Evolutionary conservation across 2,113 vertebrate genomes (phyloP), one percentile per base, ranked within the genome.

Genomic region (Miniopterus natalensis): DNA sequence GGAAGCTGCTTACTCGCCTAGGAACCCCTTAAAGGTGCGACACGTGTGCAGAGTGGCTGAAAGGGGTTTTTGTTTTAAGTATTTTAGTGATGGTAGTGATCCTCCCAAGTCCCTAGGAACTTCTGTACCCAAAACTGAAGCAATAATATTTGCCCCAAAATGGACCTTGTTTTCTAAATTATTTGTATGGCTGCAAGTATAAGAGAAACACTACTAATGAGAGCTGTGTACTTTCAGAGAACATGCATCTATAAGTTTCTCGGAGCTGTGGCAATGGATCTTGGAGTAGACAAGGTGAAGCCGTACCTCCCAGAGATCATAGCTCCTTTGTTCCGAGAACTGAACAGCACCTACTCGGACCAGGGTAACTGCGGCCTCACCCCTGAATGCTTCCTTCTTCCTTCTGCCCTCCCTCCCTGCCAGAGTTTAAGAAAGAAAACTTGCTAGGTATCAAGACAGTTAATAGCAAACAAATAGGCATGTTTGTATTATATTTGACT

Each of bases 161-260:
- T 17, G 66, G 61, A 71, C 74, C 31, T 29, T 17, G n/a, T 92
- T 85, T 95, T 86, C 70, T 59, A 23, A n/a, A 73, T 65, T 61
- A 63, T 73, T 77, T 61, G 42, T 31, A 3, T 68, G 84, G 25
- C 45, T 65, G 4, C 23, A 27, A 71, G 51, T 77, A 13, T 42
- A 55, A 71, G 18, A 57, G 65, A 86, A 47, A 9, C 13, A 21
- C 53, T 63, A 77, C 70, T 63, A 51, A 17, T 40, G 47, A 73
- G 66, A 53, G 5, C 0, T 96, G 79, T 95, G n/a, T 94, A 29
- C 70, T 98, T 98, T 66, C 98, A 99, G 99, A 99, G 99, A 98
- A 99, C 98, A 0, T 99, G 99, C 86, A 98, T 99, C 96, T 99
- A 99, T 93, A 99, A 99, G 85, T 99, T 99, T 97, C 98, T 99